Conservation (phyloP, 2,888 invertebrate genomes). For the Leptothorax acervorum region DNA sequence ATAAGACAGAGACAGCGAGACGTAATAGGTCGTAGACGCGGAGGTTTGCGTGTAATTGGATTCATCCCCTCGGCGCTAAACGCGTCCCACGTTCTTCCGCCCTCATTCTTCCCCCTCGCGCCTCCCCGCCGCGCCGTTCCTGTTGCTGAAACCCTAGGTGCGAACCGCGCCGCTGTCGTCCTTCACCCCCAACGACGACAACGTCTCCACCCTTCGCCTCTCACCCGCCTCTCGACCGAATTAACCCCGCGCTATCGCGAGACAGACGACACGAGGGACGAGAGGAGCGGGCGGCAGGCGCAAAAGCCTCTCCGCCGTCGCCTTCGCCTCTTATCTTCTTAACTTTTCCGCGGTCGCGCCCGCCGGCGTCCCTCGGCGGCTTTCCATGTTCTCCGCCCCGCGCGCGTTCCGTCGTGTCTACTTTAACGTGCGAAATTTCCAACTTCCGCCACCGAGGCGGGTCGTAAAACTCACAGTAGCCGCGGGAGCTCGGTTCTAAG, state of each 20-base stretch:
- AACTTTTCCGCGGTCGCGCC: conserved; percentile 76
- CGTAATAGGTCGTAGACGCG: conserved; percentile 81
- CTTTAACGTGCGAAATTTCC: conserved; percentile 78
- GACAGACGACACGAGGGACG: conserved; percentile 68
- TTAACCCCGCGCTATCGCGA: conserved; percentile 77
- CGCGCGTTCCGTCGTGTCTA: conserved; percentile 63
- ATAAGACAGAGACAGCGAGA: conserved; percentile 62
- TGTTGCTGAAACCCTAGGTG: conserved; percentile 52
- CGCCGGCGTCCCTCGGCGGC: conserved; percentile 71
- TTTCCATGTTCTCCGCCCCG: conserved; percentile 39
- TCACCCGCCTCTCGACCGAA: conserved; percentile 70
- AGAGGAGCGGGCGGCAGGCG: conserved; percentile 24
- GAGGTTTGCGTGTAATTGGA: conserved; percentile 83
- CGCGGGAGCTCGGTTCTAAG: conserved; percentile 64
- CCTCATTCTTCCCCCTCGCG: conserved; percentile 16
- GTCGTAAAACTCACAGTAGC: conserved; percentile 80
- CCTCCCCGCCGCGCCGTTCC: conserved; percentile 35
- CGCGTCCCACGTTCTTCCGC: conserved; percentile 65
- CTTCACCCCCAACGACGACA: conserved; percentile 43
- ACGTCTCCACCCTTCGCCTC: conserved; percentile 54
- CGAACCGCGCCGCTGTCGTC: conserved; percentile 45
- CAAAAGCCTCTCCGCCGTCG: conserved; percentile 62
- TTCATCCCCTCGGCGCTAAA: conserved; percentile 78
- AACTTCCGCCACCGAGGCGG: conserved; percentile 77
- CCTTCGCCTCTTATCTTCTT: conserved; percentile 75